Base-by-base conservation (phyloP, 2,888 invertebrate genomes). In the Stenotaenia linearis region DNA sequence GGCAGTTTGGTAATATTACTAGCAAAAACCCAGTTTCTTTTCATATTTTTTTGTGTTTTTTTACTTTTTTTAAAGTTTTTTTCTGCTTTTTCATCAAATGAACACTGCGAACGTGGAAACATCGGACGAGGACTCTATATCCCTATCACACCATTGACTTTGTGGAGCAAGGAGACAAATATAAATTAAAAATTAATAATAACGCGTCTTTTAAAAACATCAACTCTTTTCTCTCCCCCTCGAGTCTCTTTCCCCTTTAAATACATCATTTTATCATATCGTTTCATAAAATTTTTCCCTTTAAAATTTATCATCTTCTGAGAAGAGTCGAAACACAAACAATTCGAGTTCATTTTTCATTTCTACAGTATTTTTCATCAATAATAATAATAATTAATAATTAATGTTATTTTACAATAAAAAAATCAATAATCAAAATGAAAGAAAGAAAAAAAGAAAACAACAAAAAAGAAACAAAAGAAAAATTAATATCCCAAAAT, bases 381-480 rank as follows among this genome's bases (percentile, higher is more conserved):
- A 30, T 76, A 76, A 76, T 30, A 76, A 76, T 30, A 30, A 76
- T 76, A 69, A 69, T 69, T 40, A 40, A 40, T 40, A 40, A 40
- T 40, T 40, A 40, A 40, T 40, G 12, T 6, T 40, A 40, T 40
- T 12, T 40, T 40, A 40, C 40, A 40, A 40, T 40, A 40, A 40
- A 40, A 40, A 40, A 40, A 40, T 40, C 2, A 40, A 32, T 32
- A 32, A 32, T 32, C 5, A 32, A 32, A 32, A 32, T 32, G 4
- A 40, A 40, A 40, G 2, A 12, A 40, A 40, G 12, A 12, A 12
- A 15, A 40, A 40, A 40, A 40, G 32, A 6, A 32, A 32, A 32
- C 5, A 6, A 32, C 4, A 32, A 9, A 6, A 32, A 32, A 32
- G 32, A 6, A 32, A 32, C 4, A 32, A 32, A 32, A 32, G 9